Conservation (phyloP, 2,888 invertebrate species). For the Apotomis betuletana region DNA sequence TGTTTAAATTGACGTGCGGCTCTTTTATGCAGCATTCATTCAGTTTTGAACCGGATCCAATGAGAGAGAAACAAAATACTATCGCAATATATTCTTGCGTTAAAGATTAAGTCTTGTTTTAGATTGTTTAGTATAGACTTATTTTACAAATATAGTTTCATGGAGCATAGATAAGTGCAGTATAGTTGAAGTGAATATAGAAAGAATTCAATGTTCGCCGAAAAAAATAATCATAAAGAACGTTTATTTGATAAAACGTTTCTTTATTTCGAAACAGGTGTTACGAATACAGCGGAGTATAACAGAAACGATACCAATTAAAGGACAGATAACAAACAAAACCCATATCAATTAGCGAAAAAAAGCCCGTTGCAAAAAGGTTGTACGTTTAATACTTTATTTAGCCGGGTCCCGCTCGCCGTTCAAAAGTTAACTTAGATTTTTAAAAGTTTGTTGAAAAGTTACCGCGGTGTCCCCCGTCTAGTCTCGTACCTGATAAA, state of each 20-base stretch:
- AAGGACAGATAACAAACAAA: slow-evolving; percentile 58
- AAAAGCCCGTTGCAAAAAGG: slow-evolving; percentile 59
- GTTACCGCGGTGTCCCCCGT: slow-evolving; percentile 70
- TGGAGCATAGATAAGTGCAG: too few species aligned
- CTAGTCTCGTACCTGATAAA: slow-evolving; percentile 77
- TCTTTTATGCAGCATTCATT: slow-evolving; percentile 69
- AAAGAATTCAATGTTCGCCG: neutral
- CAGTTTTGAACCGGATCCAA: slow-evolving; percentile 46
- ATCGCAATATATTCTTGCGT: slow-evolving; percentile 9
- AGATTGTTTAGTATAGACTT: too few species aligned
- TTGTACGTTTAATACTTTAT: slow-evolving; percentile 71
- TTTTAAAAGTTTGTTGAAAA: slow-evolving; percentile 79
- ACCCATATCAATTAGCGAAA: slow-evolving; percentile 75
- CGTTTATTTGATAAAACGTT: neutral
- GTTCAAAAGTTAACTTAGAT: slow-evolving; percentile 77
- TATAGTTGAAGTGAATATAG: neutral
- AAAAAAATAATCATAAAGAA: too few species aligned
- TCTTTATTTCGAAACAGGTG: neutral
- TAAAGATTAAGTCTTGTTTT: neutral
- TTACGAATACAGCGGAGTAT: slow-evolving; percentile 5
- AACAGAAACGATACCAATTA: slow-evolving; percentile 58
- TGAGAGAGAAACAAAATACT: slow-evolving; percentile 18
- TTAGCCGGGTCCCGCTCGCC: slow-evolving; percentile 59
- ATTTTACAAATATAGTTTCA: too few species aligned
- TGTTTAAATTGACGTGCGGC: slow-evolving; percentile 79